These are phyloP conservation scores for Nerophis ophidion DNA, from an alignment of 2,113 vertebrate species.

Conservation along the genomic window DNA sequence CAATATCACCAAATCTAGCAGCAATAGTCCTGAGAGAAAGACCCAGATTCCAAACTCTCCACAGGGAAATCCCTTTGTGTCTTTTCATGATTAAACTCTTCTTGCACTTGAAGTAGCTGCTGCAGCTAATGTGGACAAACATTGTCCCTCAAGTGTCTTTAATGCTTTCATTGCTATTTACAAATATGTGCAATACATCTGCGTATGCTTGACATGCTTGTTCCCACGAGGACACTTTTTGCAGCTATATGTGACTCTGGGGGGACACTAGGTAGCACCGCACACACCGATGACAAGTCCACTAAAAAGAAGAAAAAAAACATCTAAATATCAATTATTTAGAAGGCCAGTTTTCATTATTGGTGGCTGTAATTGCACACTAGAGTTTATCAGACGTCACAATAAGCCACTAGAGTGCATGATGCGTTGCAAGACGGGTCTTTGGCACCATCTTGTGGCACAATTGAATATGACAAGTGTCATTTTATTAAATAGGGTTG, in stretches of 20 bases:
- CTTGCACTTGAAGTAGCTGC: background rate
- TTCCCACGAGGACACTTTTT: background rate
- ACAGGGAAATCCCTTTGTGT: conserved; percentile 20
- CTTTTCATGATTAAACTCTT: conserved; percentile 18
- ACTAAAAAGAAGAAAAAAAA: too few species aligned
- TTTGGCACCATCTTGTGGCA: conserved; percentile 49
- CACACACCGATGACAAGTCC: too few species aligned
- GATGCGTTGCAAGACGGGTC: background rate
- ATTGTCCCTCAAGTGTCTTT: conserved; percentile 39
- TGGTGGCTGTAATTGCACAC: too few species aligned
- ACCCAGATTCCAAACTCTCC: conserved; percentile 4
- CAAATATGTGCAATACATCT: background rate
- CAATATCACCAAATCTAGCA: background rate
- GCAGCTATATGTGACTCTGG: background rate
- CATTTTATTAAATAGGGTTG: background rate
- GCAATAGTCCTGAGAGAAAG: conserved; percentile 12
- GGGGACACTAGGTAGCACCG: too few species aligned
- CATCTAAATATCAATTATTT: too few species aligned
- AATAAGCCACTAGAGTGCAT: too few species aligned
- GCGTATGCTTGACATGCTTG: too few species aligned
- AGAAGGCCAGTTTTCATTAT: too few species aligned
- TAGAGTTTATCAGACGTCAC: too few species aligned
- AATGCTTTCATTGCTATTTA: background rate
- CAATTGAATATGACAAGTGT: background rate
- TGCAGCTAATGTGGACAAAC: conserved; percentile 23